A percentile compares a stretch with the other conserved stretches of the same genome.
phyloP scores from a whole-genome alignment of 92 coral and sea anemone genomes.

The Porites cylindrica region DNA sequence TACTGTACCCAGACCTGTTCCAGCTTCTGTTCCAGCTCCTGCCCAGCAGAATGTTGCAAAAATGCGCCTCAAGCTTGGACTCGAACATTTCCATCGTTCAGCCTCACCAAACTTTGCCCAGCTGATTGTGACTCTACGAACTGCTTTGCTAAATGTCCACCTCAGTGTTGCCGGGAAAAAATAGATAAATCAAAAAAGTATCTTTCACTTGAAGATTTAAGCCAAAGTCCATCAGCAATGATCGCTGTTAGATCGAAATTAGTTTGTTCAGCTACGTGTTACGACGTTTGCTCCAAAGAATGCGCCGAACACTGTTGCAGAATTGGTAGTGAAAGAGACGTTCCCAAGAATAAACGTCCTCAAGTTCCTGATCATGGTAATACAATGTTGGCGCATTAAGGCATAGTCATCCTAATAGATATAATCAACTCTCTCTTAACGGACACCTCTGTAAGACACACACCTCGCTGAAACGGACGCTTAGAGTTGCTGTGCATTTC shows the following conservation, averaged over 20 bases:
- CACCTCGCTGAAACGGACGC: no score
- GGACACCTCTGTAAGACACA: no score
- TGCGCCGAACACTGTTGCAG: conserved; percentile 54
- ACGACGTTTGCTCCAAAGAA: conserved; percentile 19
- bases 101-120: conserved; percentile 8
- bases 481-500: no score
- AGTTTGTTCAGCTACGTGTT: conserved; percentile 44
- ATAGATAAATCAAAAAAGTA: not conserved
- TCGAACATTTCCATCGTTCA: not conserved
- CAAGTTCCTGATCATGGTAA: not conserved
- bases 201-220: not conserved
- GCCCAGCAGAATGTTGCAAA: conserved; percentile 72
- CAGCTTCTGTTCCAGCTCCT: conserved; percentile 58
- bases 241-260: conserved; percentile 33
- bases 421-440: no score
- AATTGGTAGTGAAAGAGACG: not conserved
- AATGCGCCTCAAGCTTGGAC: not conserved
- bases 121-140: not conserved
- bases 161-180: conserved; percentile 5
- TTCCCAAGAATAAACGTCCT: not conserved
- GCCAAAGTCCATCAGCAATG: not conserved
- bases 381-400: not conserved
- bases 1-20: conserved; percentile 57
- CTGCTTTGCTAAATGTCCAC: conserved; percentile 30
- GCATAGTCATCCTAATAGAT: not conserved